phyloP scores from a whole-genome alignment of 1,140 invertebrate genomes.

The Vanessa atalanta region DNA sequence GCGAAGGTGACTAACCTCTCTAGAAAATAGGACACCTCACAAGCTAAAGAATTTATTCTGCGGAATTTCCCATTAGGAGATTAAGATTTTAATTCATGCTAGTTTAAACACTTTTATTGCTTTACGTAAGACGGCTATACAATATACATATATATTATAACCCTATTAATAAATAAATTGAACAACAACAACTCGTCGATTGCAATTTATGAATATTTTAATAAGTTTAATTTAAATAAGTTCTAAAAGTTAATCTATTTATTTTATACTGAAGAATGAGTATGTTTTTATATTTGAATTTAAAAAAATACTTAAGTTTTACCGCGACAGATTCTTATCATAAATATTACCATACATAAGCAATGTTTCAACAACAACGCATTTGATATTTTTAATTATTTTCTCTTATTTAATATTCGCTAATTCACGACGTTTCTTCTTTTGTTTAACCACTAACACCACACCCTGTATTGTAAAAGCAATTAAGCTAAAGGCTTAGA shows the following conservation, averaged over 20 bases:
- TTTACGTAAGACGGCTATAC: neutral
- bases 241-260: too few relatives aligned
- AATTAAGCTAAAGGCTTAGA: neutral
- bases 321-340: too few relatives aligned
- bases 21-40: slow-evolving; percentile 28
- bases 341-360: too few relatives aligned
- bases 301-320: too few relatives aligned
- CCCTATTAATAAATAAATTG: neutral
- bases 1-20: slow-evolving; percentile 30
- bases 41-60: slow-evolving; percentile 28
- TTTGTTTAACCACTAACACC: neutral
- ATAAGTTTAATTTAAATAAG: neutral
- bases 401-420: too few relatives aligned
- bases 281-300: neutral
- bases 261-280: neutral
- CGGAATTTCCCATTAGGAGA: slow-evolving; percentile 17
- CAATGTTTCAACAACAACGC: too few relatives aligned
- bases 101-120: slow-evolving; percentile 12
- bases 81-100: slow-evolving; percentile 10
- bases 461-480: neutral
- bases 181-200: neutral
- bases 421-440: too few relatives aligned
- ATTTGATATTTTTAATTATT: too few relatives aligned
- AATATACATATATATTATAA: neutral
- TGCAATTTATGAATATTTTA: neutral